phyloP scores from a whole-genome alignment of 2,888 invertebrate species.

The Chalcosyrphus nemorum region DNA sequence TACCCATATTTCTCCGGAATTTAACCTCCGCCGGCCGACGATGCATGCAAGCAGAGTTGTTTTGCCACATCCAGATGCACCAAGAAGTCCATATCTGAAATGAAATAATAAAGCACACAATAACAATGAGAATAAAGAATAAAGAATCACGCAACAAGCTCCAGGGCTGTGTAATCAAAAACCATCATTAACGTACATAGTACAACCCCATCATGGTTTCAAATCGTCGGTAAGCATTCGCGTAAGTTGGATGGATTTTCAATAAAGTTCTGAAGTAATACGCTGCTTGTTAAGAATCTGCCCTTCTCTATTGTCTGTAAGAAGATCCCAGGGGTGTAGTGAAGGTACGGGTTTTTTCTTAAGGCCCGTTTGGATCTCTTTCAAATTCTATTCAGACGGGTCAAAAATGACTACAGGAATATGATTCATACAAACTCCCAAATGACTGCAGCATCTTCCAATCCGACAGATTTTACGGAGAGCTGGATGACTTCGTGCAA shows the following conservation, averaged over 20 bases:
- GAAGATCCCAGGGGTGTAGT: not conserved
- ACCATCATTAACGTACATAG: not conserved
- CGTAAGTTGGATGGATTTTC: slow-evolving; percentile 12
- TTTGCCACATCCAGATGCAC: slow-evolving; percentile 95
- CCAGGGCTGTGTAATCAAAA: not conserved
- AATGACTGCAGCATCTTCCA: too few relatives aligned
- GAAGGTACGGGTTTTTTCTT: too few relatives aligned
- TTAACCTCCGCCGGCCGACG: slow-evolving; percentile 90
- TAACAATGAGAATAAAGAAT: not conserved
- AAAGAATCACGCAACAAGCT: not conserved
- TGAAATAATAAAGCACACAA: slow-evolving; percentile 2
- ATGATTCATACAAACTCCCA: too few relatives aligned
- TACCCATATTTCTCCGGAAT: slow-evolving; percentile 92
- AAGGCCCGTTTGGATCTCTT: too few relatives aligned
- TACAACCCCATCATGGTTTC: slow-evolving; percentile 7
- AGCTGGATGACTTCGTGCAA: too few relatives aligned
- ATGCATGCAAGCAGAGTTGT: slow-evolving; percentile 94
- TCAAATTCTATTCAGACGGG: too few relatives aligned
- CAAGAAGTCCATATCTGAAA: slow-evolving; percentile 92
- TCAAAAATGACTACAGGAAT: too few relatives aligned
- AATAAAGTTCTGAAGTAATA: slow-evolving; percentile 3
- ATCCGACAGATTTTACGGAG: too few relatives aligned
- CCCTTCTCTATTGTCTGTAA: not conserved
- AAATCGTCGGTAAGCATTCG: slow-evolving; percentile 32
- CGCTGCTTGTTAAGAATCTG: not conserved